Conservation (phyloP, 2,113 vertebrate genomes). For the Hemicordylus capensis region DNA sequence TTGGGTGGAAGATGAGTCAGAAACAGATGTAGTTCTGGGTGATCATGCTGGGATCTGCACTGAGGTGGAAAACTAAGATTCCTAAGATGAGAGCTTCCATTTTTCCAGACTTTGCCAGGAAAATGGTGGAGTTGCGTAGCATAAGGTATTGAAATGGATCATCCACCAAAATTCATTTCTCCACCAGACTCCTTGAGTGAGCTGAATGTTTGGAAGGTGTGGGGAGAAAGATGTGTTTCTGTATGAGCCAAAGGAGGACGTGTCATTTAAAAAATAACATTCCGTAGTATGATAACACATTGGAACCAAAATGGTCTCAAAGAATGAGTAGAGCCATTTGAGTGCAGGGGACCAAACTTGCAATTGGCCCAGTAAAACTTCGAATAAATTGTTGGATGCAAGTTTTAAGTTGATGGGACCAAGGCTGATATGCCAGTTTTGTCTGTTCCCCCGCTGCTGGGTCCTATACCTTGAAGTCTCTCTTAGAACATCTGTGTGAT, state of each 20-base stretch:
- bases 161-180: neutral
- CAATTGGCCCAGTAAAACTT: too few relatives aligned
- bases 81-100: neutral
- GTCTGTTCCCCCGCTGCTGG: neutral
- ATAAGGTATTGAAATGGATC: neutral
- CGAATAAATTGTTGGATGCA: too few relatives aligned
- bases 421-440: too few relatives aligned
- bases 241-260: neutral
- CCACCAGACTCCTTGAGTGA: neutral
- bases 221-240: neutral
- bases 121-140: too few relatives aligned
- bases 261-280: neutral
- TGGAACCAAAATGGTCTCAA: neutral
- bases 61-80: neutral
- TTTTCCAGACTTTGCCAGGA: neutral
- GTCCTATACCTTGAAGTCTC: too few relatives aligned
- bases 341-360: too few relatives aligned
- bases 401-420: too few relatives aligned
- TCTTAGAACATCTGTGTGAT: neutral
- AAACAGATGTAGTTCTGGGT: neutral
- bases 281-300: neutral
- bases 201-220: neutral
- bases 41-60: neutral
- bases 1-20: neutral
- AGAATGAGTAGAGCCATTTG: too few relatives aligned